Conservation (phyloP, 2,797 vertebrate genomes). For the Brachymystax lenok region DNA sequence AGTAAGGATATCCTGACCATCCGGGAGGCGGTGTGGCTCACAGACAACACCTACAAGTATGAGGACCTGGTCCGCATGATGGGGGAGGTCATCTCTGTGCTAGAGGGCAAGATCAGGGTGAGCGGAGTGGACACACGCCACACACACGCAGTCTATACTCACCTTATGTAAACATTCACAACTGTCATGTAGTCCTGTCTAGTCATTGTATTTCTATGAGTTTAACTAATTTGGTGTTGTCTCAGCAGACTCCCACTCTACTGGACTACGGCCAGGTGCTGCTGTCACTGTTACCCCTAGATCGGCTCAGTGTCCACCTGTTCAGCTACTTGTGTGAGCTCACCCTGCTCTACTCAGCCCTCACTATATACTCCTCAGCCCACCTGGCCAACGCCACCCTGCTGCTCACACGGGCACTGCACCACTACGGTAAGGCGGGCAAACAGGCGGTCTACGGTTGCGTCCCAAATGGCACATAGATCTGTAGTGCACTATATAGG, state of each 20-base stretch:
- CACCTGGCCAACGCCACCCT: constrained; percentile 84
- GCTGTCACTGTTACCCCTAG: constrained; percentile 76
- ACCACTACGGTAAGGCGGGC: constrained; percentile 82
- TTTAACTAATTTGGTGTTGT: background rate
- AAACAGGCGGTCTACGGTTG: background rate
- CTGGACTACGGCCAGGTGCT: constrained; percentile 93
- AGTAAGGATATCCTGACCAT: constrained; percentile 97
- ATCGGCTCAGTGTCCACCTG: constrained; percentile 82
- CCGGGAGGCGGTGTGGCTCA: constrained; percentile 97
- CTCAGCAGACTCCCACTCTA: constrained; percentile 83
- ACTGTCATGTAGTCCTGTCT: background rate
- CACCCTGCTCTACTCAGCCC: constrained; percentile 86
- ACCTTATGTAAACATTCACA: background rate
- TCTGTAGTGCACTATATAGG: too few relatives aligned
- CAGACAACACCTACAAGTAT: constrained; percentile 98
- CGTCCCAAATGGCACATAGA: too few relatives aligned
- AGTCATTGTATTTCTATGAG: background rate
- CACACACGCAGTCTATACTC: background rate
- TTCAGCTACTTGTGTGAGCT: constrained; percentile 95
- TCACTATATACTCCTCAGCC: constrained; percentile 79
- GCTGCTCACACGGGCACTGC: constrained; percentile 85
- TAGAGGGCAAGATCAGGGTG: constrained; percentile 92
- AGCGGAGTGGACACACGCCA: constrained; percentile 33
- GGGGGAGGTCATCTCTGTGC: constrained; percentile 92
- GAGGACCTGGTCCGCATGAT: constrained; percentile 98